A percentile compares a stretch with the other conserved stretches of the same genome.
These are phyloP conservation scores for Horisme vitalbata DNA, from an alignment of 2,888 invertebrate genomes.

Conservation along the genomic window DNA sequence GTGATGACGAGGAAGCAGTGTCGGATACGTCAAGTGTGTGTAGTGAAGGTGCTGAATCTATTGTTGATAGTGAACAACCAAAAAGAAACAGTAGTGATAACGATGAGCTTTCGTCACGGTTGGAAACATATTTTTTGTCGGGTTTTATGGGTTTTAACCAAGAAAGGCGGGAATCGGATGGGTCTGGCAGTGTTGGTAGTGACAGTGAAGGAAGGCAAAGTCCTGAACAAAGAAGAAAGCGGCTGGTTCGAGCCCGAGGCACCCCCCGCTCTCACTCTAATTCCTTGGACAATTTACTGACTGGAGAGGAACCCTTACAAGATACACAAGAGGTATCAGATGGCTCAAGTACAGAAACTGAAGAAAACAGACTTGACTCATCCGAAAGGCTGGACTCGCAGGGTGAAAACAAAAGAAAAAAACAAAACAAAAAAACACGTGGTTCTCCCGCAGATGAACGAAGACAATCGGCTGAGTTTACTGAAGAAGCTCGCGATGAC, in stretches of 20 bases:
- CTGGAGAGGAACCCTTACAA: conserved; percentile 83
- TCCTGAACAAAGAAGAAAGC: conserved; percentile 92
- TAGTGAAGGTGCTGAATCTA: conserved; percentile 91
- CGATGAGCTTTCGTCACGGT: conserved; percentile 89
- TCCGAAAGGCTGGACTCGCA: conserved; percentile 89
- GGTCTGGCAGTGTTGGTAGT: conserved; percentile 94
- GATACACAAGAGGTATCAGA: conserved; percentile 85
- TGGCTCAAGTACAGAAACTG: conserved; percentile 89
- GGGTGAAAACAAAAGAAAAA: conserved; percentile 92
- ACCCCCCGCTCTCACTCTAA: conserved; percentile 92
- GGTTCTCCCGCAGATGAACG: conserved; percentile 85
- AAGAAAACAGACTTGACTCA: conserved; percentile 84
- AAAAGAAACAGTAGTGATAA: conserved; percentile 82
- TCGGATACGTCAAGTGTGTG: conserved; percentile 94
- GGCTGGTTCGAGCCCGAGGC: conserved; percentile 90
- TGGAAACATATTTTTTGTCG: conserved; percentile 95
- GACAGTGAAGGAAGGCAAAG: conserved; percentile 95
- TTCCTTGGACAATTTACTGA: conserved; percentile 89
- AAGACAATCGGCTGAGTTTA: conserved; percentile 84
- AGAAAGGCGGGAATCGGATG: conserved; percentile 90
- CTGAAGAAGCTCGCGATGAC: conserved; percentile 83
- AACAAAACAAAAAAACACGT: conserved; percentile 87
- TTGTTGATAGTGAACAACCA: conserved; percentile 83
- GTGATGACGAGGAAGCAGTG: conserved; percentile 84
- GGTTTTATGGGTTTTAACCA: conserved; percentile 92